phyloP scores from a whole-genome alignment of 1,140 invertebrate species.

The Pogonomyrmex californicus region DNA sequence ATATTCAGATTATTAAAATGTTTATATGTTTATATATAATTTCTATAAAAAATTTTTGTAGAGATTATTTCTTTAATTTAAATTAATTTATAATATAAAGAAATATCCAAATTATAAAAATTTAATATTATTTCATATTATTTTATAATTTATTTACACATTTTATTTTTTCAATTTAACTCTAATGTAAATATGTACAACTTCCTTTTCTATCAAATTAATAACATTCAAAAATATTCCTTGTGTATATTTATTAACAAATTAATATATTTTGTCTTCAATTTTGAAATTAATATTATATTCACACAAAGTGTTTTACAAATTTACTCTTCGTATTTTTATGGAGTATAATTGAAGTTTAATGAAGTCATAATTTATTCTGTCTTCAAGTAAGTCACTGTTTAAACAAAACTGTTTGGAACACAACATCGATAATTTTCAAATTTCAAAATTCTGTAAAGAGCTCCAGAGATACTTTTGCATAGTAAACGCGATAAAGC shows the following conservation, averaged over 20 bases:
- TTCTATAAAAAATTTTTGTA: constrained; percentile 1
- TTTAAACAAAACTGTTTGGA: constrained; percentile 1
- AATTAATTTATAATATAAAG: neutral
- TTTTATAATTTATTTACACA: neutral
- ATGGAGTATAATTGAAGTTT: too few relatives aligned
- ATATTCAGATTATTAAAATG: neutral
- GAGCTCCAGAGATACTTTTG: constrained; percentile 69
- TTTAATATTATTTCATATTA: neutral
- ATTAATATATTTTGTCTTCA: constrained; percentile 24
- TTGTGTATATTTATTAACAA: constrained; percentile 24
- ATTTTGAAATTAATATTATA: constrained; percentile 31
- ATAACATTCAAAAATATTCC: constrained; percentile 20
- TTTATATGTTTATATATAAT: constrained; percentile 7
- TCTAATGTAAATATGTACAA: neutral
- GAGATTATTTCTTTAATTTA: neutral
- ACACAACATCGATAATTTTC: constrained; percentile 46
- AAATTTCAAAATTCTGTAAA: constrained; percentile 41
- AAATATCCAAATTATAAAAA: neutral
- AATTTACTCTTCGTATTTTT: constrained; percentile 20
- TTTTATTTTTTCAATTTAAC: constrained; percentile 21
- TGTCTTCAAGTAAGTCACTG: constrained; percentile 12
- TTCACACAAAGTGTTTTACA: constrained; percentile 10
- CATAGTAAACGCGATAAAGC: constrained; percentile 80
- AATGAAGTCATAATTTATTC: constrained; percentile 8
- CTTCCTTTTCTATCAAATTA: constrained; percentile 11